A percentile compares a stretch with the other conserved stretches of the same genome.
Evolutionary conservation across 2,797 vertebrate species (phyloP).

Genomic region (Iguana delicatissima): DNA sequence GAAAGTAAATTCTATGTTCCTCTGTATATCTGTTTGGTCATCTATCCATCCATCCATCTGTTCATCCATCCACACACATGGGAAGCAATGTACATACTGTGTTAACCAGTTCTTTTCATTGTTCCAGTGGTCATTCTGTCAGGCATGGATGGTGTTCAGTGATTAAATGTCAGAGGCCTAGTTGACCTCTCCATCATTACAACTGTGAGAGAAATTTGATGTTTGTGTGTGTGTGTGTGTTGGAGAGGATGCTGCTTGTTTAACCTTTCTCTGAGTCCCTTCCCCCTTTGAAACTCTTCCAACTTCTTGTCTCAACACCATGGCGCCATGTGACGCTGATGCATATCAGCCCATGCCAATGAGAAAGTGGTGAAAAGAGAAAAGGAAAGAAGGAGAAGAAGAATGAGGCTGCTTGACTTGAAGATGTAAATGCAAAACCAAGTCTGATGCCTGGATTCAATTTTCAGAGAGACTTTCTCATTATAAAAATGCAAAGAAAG

Average conservation of each 20-base stretch:
- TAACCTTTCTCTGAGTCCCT: background rate
- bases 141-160: background rate
- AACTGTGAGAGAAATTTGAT: background rate
- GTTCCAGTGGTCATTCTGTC: background rate
- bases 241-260: background rate
- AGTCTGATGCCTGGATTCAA: conserved; percentile 33
- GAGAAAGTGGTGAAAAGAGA: background rate
- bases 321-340: background rate
- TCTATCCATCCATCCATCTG: no score
- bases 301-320: background rate
- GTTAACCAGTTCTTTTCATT: background rate
- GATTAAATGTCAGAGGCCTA: background rate
- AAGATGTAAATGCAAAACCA: conserved; percentile 26
- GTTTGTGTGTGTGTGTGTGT: background rate
- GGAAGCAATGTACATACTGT: background rate
- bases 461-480: conserved; percentile 43
- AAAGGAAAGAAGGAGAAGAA: background rate
- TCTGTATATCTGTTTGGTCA: no score
- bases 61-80: background rate
- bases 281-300: background rate
- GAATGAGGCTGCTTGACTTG: background rate
- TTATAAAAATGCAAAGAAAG: conserved; percentile 38
- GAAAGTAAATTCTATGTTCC: no score
- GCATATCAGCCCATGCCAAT: background rate
- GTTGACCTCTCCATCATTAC: background rate